These are phyloP conservation scores for Zophobas atratus DNA, from an alignment of 1,140 invertebrate genomes.

Conservation along the genomic window DNA sequence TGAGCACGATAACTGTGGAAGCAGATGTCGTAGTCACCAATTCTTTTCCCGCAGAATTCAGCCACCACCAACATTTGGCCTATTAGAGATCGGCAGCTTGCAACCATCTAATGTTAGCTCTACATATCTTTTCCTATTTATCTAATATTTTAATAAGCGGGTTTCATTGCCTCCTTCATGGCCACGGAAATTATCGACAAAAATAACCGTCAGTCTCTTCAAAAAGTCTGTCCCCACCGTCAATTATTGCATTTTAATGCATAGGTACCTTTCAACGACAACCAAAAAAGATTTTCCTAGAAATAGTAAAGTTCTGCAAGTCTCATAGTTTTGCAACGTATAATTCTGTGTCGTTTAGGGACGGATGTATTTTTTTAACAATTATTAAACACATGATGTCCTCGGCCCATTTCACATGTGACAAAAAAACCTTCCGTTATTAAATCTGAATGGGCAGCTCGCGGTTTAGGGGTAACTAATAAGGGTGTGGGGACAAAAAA, in stretches of 20 bases:
- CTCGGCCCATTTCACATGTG: not conserved
- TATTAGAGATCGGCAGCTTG: not conserved
- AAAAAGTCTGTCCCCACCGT: not conserved
- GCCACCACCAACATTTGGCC: not conserved
- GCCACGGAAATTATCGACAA: not conserved
- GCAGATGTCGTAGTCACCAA: too few relatives aligned
- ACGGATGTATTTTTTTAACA: not conserved
- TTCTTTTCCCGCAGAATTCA: too few relatives aligned
- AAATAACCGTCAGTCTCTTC: too few relatives aligned
- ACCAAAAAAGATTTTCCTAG: not conserved
- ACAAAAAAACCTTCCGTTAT: constrained; percentile 2
- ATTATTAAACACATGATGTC: too few relatives aligned
- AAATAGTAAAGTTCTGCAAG: not conserved
- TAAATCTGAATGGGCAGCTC: not conserved
- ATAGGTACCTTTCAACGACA: not conserved
- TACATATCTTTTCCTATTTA: not conserved
- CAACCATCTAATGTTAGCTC: not conserved
- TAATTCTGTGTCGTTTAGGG: not conserved
- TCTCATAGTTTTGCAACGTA: not conserved
- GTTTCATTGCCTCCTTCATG: not conserved
- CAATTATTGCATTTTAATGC: constrained; percentile 1
- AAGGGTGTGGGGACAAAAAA: too few relatives aligned
- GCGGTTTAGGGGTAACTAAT: not conserved
- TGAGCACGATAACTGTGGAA: too few relatives aligned
- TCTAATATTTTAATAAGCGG: not conserved